Percentiles rank a stretch among this genome's conserved stretches.
Conservation (phyloP, 2,888 invertebrate species). For the Caenorhabditis sp. region DNA sequence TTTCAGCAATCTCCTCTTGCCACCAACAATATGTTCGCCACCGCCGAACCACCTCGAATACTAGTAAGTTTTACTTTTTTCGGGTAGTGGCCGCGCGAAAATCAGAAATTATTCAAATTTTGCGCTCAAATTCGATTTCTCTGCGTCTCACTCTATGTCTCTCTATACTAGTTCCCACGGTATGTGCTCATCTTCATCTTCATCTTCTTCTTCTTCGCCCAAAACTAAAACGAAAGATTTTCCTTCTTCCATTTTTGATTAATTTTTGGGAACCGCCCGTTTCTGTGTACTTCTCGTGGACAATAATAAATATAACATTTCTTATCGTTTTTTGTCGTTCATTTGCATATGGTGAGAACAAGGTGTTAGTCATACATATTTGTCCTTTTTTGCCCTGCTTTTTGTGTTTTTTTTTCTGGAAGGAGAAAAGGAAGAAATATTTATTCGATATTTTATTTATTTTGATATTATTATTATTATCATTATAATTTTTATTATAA, state of each 20-base stretch:
- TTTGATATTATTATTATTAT: no score
- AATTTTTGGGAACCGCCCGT: not conserved
- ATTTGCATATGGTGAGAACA: no score
- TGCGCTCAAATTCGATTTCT: not conserved
- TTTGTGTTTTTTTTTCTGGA: no score
- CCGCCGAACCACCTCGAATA: conserved; percentile 8
- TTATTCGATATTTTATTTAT: no score
- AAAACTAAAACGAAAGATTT: not conserved
- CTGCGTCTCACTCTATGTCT: not conserved
- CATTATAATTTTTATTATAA: no score
- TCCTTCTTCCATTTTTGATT: not conserved
- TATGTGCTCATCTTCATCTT: not conserved
- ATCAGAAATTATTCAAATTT: conserved; percentile 1
- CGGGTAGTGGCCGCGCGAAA: not conserved
- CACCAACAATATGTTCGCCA: not conserved
- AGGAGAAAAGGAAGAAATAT: no score
- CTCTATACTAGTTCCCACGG: not conserved
- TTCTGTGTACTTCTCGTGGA: not conserved
- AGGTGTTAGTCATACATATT: no score
- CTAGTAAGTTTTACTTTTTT: not conserved
- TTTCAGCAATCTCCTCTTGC: no score
- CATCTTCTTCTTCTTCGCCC: not conserved
- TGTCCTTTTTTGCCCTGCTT: no score
- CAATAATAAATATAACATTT: not conserved
- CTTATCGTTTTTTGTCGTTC: not conserved